Base-by-base conservation (phyloP, 1,140 invertebrate genomes). In the Hyles vespertilio region DNA sequence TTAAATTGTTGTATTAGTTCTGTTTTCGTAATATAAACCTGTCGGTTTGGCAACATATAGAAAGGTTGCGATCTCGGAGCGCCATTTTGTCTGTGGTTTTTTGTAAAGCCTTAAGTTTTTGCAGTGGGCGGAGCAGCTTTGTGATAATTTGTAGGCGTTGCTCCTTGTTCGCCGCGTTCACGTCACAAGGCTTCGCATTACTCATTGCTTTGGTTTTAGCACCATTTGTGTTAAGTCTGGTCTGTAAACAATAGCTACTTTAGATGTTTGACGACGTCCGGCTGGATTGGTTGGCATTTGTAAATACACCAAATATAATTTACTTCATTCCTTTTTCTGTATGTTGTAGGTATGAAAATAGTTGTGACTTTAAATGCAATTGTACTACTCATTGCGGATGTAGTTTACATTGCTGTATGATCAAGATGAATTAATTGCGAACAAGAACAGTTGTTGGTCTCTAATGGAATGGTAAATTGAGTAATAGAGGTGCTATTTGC, bases 91-190 rank as follows among this genome's bases (percentile, higher is more conserved):
- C 52, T 56, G 32, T 56, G 9, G 53, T 58, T 55, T 61, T 60
- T 69, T 72, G 63, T 66, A 50, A 58, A 67, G 32, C 36, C 48
- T 70, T 47, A 68, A 61, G 58, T 80, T 84, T 78, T 79, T 78
- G 57, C 63, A 63, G 84, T 87, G 74, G 84, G 82, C 84, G 82
- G 84, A 79, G 82, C 84, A 60, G 67, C 56, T 77, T 77, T 61
- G 71, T 66, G 71, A 59, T 67, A 71, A 77, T 65, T 74, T 74
- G 84, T 82, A 79, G 84, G 81, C 81, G 84, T 69, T 72, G 51
- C 78, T 70, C 64, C 63, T 63, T 56, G 49, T 34, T 7, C 56
- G 58, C 54, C 56, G 58, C 54, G 51, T 45, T 61, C 54, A 64
- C 74, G 69, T 69, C 71, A 79, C 79, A 83, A 85, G 79, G 79